Evolutionary conservation across 2,888 invertebrate genomes (phyloP), one percentile per base, ranked within the genome.

Genomic region (Arge pagana): DNA sequence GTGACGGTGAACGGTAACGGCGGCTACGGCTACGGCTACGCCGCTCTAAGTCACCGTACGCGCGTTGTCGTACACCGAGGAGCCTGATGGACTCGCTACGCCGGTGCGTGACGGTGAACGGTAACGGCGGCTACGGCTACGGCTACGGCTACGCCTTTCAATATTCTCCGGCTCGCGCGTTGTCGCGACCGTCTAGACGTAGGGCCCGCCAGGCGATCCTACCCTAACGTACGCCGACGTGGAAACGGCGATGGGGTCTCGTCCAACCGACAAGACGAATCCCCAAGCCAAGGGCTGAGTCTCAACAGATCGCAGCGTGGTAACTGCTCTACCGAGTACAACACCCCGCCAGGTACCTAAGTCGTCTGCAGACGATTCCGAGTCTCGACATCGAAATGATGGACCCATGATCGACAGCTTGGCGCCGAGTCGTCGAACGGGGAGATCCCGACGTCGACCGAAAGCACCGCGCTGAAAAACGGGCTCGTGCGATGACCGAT

Each of bases 281-380:
- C 70, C 68, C 68, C 70, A 72, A 73, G 73, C 76, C 61, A 63
- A 74, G 77, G 80, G 81, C 78, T 78, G 74, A 81, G 81, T 81
- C 81, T 82, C 82, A 83, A 81, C 79, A 79, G 81, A 81, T 83
- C 80, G 82, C 81, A 82, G 79, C 78, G 76, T 78, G 79, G 74
- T 71, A 77, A 78, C 82, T 80, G 80, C 81, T 82, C 81, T 81
- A 80, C 80, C 78, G 80, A 74, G 77, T 81, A 82, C 81, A 80
- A 81, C 80, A 81, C 81, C 82, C 81, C 78, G 82, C 80, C 81
- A 78, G 78, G 80, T 78, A 81, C 77, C 72, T 76, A 81, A 80
- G 81, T 83, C 81, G 82, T 83, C 79, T 83, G 76, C 82, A 81
- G 78, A 81, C 79, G 81, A 82, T 83, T 81, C 81, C 77, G 79